These are phyloP conservation scores for Ooceraea biroi DNA, from an alignment of 1,140 invertebrate species.

Conservation along the genomic window DNA sequence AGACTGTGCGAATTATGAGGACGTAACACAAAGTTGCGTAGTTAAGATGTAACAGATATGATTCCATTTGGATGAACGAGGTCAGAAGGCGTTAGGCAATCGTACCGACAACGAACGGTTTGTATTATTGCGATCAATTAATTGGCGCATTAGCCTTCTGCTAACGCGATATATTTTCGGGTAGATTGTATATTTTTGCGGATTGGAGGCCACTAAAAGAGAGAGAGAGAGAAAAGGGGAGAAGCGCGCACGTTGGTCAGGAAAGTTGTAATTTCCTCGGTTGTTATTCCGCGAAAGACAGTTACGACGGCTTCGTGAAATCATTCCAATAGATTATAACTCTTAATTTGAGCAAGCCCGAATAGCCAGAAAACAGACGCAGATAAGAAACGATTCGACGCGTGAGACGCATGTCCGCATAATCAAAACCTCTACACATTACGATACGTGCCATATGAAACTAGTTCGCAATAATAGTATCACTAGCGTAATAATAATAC, in stretches of 20 bases:
- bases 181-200: slow-evolving; percentile 35
- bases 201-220: not conserved
- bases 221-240: not conserved
- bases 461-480: too few relatives aligned
- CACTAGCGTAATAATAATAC: too few relatives aligned
- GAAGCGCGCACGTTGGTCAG: not conserved
- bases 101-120: slow-evolving; percentile 5
- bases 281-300: slow-evolving; percentile 37
- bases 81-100: not conserved
- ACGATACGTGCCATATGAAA: not conserved
- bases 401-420: too few relatives aligned
- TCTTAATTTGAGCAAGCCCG: slow-evolving; percentile 22
- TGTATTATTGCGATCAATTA: slow-evolving; percentile 34
- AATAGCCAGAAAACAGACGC: not conserved
- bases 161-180: slow-evolving; percentile 44
- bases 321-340: not conserved
- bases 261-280: slow-evolving; percentile 31
- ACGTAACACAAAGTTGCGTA: not conserved
- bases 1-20: slow-evolving; percentile 9
- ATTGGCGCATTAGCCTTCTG: slow-evolving; percentile 7
- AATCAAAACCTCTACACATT: not conserved
- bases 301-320: slow-evolving; percentile 26
- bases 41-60: slow-evolving; percentile 23
- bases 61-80: slow-evolving; percentile 25
- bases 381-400: not conserved